A percentile compares a stretch with the other conserved stretches of the same genome.
Conservation (phyloP, 2,113 vertebrate genomes). For the Pollachius pollachius region DNA sequence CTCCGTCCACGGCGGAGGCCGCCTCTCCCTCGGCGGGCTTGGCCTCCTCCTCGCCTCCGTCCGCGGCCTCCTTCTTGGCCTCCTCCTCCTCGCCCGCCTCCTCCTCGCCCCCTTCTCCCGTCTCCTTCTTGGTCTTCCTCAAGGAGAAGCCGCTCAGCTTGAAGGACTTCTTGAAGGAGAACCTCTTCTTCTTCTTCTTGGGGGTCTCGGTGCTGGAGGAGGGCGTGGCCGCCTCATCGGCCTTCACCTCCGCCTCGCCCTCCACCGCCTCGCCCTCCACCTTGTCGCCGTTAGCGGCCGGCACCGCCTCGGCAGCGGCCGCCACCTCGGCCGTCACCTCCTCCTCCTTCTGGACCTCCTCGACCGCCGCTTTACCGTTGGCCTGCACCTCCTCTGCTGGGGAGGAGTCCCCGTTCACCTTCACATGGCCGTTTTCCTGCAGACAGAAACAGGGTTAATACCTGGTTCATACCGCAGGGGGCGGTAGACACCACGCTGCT, state of each 20-base stretch:
- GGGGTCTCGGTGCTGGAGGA: constrained; percentile 88
- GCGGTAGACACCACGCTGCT: constrained; percentile 46
- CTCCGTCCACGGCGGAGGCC: constrained; percentile 43
- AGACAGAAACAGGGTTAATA: constrained; percentile 20
- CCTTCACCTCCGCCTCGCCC: constrained; percentile 67
- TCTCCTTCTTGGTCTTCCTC: constrained; percentile 95
- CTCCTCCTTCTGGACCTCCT: constrained; percentile 75
- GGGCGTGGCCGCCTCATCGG: constrained; percentile 70
- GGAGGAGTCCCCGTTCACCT: constrained; percentile 80
- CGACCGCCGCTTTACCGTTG: constrained; percentile 83
- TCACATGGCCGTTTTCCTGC: constrained; percentile 91
- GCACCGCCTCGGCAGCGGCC: constrained; percentile 55
- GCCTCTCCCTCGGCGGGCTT: constrained; percentile 56
- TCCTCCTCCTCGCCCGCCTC: constrained; percentile 9
- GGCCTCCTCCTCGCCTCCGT: constrained; percentile 60
- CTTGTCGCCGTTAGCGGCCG: constrained; percentile 52
- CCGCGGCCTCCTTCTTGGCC: constrained; percentile 57
- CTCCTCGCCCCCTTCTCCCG: constrained; percentile 72
- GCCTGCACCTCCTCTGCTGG: constrained; percentile 85
- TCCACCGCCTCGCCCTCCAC: constrained; percentile 79
- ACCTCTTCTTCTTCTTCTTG: constrained; percentile 97
- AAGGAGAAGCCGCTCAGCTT: constrained; percentile 96
- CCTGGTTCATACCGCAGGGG: constrained; percentile 36
- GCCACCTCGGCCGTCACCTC: constrained; percentile 53
- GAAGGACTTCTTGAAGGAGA: constrained; percentile 97